Percentiles rank a stretch among this genome's conserved stretches.
Evolutionary conservation across 2,113 vertebrate genomes (phyloP).

Genomic region (Lepus europaeus): DNA sequence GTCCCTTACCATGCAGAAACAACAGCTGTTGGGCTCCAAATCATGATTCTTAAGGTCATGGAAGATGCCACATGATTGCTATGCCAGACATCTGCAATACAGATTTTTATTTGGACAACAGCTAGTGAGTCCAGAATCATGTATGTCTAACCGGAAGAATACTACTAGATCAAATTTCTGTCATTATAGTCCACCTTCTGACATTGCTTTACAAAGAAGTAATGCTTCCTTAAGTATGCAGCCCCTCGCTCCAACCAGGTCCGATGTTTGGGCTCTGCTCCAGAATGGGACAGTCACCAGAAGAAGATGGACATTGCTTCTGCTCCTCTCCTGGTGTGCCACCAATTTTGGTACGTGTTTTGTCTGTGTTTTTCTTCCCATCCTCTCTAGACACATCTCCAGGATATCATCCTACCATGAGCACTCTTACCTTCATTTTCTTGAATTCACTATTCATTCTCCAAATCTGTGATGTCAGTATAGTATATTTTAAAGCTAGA

Average conservation of each 20-base stretch:
- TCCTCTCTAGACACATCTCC: neutral
- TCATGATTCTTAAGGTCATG: neutral
- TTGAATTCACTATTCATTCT: neutral
- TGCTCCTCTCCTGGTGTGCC: neutral
- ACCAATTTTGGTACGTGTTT: neutral
- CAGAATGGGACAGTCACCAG: neutral
- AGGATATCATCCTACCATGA: too few species aligned
- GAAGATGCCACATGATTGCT: neutral
- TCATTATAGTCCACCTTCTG: neutral
- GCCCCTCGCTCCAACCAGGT: neutral
- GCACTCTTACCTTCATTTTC: neutral
- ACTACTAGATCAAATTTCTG: neutral
- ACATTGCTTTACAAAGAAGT: neutral
- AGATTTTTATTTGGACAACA: neutral
- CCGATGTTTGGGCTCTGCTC: neutral
- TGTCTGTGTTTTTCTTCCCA: neutral
- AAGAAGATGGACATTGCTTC: neutral
- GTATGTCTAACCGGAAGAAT: neutral
- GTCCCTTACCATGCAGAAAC: neutral
- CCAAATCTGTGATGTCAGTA: neutral
- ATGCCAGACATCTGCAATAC: neutral
- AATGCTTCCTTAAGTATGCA: neutral
- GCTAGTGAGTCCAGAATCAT: neutral
- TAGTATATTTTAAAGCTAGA: too few species aligned
- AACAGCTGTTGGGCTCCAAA: neutral